These are phyloP conservation scores for Xyrichtys novacula DNA, from an alignment of 2,797 vertebrate genomes.

Conservation along the genomic window DNA sequence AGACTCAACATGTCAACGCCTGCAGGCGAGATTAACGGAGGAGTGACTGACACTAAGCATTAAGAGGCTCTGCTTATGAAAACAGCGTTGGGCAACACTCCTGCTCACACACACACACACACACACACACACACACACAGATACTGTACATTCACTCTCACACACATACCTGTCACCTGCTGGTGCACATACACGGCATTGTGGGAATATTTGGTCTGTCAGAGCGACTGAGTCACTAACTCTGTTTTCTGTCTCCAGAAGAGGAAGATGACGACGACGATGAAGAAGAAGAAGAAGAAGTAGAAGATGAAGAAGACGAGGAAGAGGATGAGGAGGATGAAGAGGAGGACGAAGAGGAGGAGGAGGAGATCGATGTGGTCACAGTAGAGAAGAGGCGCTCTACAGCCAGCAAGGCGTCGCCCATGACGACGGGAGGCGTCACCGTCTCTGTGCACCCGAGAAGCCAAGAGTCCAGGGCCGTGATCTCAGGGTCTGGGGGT, in stretches of 20 bases:
- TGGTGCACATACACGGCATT: constrained; percentile 50
- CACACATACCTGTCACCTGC: constrained; percentile 60
- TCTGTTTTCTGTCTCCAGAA: constrained; percentile 68
- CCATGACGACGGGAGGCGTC: constrained; percentile 83
- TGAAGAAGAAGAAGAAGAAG: constrained; percentile 76
- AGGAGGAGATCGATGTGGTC: constrained; percentile 98
- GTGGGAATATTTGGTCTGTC: constrained; percentile 58
- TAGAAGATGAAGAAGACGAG: constrained; percentile 76
- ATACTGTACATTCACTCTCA: constrained; percentile 2
- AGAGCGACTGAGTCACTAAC: constrained; percentile 46
- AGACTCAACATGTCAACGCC: constrained; percentile 77
- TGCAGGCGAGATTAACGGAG: constrained; percentile 73
- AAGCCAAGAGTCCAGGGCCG: constrained; percentile 65
- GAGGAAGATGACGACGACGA: constrained; percentile 87
- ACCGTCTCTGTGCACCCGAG: constrained; percentile 89
- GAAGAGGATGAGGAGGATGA: constrained; percentile 84
- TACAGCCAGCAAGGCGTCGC: constrained; percentile 71
- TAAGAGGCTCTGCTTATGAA: constrained; percentile 70
- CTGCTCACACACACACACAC: constrained; percentile 43
- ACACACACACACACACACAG: constrained; percentile 30
- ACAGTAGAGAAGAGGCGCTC: constrained; percentile 96
- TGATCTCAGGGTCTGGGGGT: constrained; percentile 45
- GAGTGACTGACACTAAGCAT: constrained; percentile 80
- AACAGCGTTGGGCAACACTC: constrained; percentile 70
- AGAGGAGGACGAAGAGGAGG: constrained; percentile 91